These are phyloP conservation scores for Myocastor coypus DNA, from an alignment of 2,113 vertebrate genomes.

Conservation along the genomic window DNA sequence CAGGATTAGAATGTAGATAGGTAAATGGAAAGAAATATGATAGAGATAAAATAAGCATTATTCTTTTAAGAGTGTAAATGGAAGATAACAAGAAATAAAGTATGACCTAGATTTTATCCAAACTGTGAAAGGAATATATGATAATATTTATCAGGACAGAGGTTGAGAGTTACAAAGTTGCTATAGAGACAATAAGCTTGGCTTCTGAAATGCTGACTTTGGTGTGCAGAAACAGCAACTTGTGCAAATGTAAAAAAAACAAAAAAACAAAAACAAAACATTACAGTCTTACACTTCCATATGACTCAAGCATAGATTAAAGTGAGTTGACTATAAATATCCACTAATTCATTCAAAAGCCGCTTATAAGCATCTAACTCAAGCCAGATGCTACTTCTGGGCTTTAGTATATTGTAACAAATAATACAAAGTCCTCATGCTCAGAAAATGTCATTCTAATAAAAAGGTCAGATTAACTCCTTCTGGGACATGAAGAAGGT, in stretches of 20 bases:
- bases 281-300: background rate
- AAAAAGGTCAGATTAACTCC: background rate
- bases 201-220: background rate
- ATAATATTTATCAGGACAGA: background rate
- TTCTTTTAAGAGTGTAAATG: background rate
- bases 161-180: background rate
- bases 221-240: background rate
- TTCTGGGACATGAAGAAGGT: background rate
- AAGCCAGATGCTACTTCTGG: background rate
- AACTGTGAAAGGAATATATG: background rate
- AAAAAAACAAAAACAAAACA: no score
- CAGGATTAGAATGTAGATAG: background rate
- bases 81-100: background rate
- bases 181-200: background rate
- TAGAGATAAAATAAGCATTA: background rate
- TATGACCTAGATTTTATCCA: background rate
- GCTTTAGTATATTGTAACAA: background rate
- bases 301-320: background rate
- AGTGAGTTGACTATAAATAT: background rate
- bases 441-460: background rate
- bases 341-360: background rate
- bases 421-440: background rate
- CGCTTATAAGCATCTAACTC: background rate
- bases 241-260: constrained; percentile 31
- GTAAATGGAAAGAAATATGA: background rate